Base-by-base conservation (phyloP, 64 coral and sea anemone genomes). In the Montipora capricornis region DNA sequence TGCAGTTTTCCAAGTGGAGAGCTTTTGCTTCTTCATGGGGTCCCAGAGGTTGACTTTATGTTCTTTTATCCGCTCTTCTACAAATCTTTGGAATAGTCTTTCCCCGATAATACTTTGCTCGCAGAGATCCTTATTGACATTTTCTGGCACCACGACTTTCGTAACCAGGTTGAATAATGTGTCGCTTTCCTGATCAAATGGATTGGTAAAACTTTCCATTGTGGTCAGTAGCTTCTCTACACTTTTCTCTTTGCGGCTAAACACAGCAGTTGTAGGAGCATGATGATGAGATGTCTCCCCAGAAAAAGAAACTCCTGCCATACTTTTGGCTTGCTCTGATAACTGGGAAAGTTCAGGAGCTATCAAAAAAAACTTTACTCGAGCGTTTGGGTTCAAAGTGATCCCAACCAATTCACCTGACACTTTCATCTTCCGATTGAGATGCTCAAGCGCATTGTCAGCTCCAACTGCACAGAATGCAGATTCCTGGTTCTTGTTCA, bases 321-420 rank as follows among this genome's bases (percentile, higher is more conserved):
- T 86, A 15, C 59, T 46, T 68, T 86, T 26, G 24, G 24, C 24
- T 26, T 26, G 24, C 90, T 59, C 83, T 91, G 79, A 91, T 91
- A 14, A 50, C 60, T 26, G 24, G 24, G 24, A 26, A 26, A 26
- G 24, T 26, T 26, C 24, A 26, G 24, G 22, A 22, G 22, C 22
- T 22, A 22, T 22, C 22, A 22, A 22, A 22, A 22, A 22, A 22
- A 22, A 22, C 22, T 22, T 22, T 22, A 22, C 22, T 22, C 22
- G 22, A 22, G 22, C 22, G 22, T 22, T 22, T 22, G 24, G 24
- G 24, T 26, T 26, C 24, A 26, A 26, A 26, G 24, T 26, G 24
- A 26, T 26, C 24, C 24, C 24, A 26, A 26, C 24, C 24, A 26
- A 26, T 26, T 26, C 24, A 26, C 24, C 24, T 26, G 24, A 26